phyloP scores from a whole-genome alignment of 2,888 invertebrate genomes.

The Ceramica pisi region DNA sequence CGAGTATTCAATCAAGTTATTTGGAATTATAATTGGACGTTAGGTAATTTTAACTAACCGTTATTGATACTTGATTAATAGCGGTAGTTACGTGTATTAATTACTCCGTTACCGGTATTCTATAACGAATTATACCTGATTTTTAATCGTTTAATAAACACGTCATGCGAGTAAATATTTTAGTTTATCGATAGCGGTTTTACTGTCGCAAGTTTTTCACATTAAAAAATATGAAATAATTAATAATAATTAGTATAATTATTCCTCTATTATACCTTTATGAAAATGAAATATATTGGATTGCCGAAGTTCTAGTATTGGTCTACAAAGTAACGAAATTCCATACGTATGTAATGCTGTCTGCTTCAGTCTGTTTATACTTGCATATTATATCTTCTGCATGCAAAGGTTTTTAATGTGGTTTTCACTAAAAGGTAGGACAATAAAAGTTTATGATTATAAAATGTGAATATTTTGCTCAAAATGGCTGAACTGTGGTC shows the following conservation, averaged over 20 bases:
- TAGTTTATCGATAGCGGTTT: not conserved
- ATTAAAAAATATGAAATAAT: too few species aligned
- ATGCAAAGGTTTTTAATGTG: too few species aligned
- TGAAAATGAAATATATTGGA: too few species aligned
- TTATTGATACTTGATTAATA: constrained; percentile 57
- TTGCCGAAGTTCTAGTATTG: not conserved
- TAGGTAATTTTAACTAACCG: constrained; percentile 50
- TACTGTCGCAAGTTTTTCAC: not conserved
- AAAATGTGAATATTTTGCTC: not conserved
- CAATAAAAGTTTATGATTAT: too few species aligned
- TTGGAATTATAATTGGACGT: constrained; percentile 44
- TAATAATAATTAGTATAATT: too few species aligned
- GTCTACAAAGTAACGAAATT: not conserved
- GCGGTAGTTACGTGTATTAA: constrained; percentile 50
- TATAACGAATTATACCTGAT: constrained; percentile 31
- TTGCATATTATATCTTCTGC: too few species aligned
- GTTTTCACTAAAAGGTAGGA: too few species aligned
- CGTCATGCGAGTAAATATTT: not conserved
- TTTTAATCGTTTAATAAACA: constrained; percentile 29
- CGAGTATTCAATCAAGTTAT: constrained; percentile 33
- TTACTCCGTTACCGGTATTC: constrained; percentile 23
- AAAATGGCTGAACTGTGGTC: not conserved
- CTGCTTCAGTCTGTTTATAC: too few species aligned
- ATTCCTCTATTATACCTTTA: too few species aligned
- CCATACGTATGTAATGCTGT: too few species aligned